Conservation (phyloP, 2,888 invertebrate genomes). For the Hyposoter didymator region DNA sequence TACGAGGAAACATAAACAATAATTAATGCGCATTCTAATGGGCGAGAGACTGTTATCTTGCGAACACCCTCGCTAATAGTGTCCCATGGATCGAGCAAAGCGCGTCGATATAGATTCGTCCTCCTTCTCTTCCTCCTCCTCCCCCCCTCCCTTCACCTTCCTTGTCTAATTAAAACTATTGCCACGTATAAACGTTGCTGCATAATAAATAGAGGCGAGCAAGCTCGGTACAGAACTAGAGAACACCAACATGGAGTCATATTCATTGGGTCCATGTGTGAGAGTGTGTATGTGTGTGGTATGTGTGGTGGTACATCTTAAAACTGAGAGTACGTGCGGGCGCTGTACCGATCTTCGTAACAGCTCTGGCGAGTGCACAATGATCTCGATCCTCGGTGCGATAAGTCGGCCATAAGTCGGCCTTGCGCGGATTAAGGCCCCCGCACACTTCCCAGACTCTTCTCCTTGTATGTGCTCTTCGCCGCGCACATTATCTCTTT, state of each 20-base stretch:
- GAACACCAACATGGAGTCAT: background rate
- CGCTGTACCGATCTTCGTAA: constrained; percentile 68
- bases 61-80: constrained; percentile 65
- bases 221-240: constrained; percentile 13
- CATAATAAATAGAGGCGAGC: constrained; percentile 58
- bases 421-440: constrained; percentile 69
- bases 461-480: background rate
- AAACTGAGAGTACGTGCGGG: constrained; percentile 58
- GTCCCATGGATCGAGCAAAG: constrained; percentile 47
- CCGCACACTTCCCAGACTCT: constrained; percentile 37
- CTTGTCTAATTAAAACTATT: constrained; percentile 63
- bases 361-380: constrained; percentile 68
- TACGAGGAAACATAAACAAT: constrained; percentile 41
- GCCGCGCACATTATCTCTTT: constrained; percentile 11
- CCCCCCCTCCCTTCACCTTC: background rate
- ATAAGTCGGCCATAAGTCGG: constrained; percentile 72
- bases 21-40: constrained; percentile 66
- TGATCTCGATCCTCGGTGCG: constrained; percentile 76
- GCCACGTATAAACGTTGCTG: constrained; percentile 63
- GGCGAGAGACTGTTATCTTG: constrained; percentile 48
- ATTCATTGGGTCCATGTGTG: background rate
- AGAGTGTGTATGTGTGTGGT: background rate
- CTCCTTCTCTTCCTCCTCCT: background rate
- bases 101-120: constrained; percentile 59
- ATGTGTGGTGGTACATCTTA: constrained; percentile 42